These are phyloP conservation scores for Pandemis cinnamomeana DNA, from an alignment of 2,888 invertebrate species.

Conservation along the genomic window DNA sequence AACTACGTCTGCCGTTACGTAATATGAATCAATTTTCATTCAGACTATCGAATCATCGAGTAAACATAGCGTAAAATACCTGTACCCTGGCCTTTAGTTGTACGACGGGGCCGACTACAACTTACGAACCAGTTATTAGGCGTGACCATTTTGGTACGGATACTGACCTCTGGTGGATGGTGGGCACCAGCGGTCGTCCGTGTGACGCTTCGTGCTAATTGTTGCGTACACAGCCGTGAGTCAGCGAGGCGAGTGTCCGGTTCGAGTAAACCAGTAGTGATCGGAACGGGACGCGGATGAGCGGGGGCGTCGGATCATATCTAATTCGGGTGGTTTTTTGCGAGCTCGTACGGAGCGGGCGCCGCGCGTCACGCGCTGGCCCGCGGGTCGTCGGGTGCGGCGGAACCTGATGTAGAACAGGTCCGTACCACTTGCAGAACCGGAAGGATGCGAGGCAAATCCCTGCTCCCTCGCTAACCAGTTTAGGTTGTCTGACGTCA, in stretches of 20 bases:
- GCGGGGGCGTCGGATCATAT: conserved; percentile 57
- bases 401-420: conserved; percentile 82
- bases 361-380: conserved; percentile 67
- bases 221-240: conserved; percentile 75
- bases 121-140: conserved; percentile 84
- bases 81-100: conserved; percentile 79
- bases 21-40: conserved; percentile 63
- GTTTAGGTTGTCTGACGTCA: conserved; percentile 84
- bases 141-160: conserved; percentile 84
- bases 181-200: conserved; percentile 70
- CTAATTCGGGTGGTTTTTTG: conserved; percentile 60
- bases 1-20: conserved; percentile 43
- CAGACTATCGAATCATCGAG: conserved; percentile 72
- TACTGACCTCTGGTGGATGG: conserved; percentile 81
- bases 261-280: conserved; percentile 60
- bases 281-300: conserved; percentile 50
- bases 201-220: conserved; percentile 80
- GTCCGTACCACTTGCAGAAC: conserved; percentile 82
- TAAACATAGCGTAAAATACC: conserved; percentile 81
- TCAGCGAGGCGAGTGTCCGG: conserved; percentile 72
- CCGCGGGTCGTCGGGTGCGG: conserved; percentile 67
- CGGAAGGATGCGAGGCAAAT: conserved; percentile 84
- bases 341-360: conserved; percentile 49
- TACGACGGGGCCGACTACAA: conserved; percentile 80
- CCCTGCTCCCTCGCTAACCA: conserved; percentile 85